Conservation (phyloP, 2,113 vertebrate genomes). For the Lonchura striata region DNA sequence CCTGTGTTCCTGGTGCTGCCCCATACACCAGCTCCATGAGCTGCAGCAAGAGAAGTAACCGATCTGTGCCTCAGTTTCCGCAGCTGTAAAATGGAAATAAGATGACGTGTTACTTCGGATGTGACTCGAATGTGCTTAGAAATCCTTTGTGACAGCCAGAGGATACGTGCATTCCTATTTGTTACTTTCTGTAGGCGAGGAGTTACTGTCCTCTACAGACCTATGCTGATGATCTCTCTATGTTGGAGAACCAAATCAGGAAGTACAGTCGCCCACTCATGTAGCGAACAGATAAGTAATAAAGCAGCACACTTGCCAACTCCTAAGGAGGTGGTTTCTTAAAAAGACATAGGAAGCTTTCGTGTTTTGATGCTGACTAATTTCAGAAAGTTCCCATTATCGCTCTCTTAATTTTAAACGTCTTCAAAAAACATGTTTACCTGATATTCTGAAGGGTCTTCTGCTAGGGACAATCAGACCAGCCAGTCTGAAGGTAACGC, state of each 20-base stretch:
- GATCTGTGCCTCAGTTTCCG: conserved; percentile 29
- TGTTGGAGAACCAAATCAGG: conserved; percentile 55
- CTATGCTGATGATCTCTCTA: conserved; percentile 51
- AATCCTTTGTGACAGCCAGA: conserved; percentile 29
- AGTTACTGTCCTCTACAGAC: conserved; percentile 58
- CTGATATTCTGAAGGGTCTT: background rate
- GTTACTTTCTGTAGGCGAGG: conserved; percentile 44
- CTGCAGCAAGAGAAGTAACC: background rate
- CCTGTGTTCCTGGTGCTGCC: background rate
- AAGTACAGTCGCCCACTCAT: conserved; percentile 58
- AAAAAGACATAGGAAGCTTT: conserved; percentile 64
- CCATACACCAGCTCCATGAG: background rate
- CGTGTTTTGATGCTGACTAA: conserved; percentile 57
- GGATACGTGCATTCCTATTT: conserved; percentile 24
- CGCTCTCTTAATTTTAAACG: background rate
- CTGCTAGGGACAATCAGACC: background rate
- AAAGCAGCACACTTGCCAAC: conserved; percentile 60
- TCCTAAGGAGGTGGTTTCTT: conserved; percentile 64
- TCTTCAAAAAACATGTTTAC: background rate
- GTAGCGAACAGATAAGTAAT: conserved; percentile 54
- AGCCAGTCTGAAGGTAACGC: background rate
- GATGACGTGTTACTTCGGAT: background rate
- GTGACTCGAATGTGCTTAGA: background rate
- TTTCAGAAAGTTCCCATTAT: conserved; percentile 42
- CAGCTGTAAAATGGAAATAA: conserved; percentile 10